These are phyloP conservation scores for Tringa solitaria DNA, from an alignment of 2,113 vertebrate species.

Conservation along the genomic window DNA sequence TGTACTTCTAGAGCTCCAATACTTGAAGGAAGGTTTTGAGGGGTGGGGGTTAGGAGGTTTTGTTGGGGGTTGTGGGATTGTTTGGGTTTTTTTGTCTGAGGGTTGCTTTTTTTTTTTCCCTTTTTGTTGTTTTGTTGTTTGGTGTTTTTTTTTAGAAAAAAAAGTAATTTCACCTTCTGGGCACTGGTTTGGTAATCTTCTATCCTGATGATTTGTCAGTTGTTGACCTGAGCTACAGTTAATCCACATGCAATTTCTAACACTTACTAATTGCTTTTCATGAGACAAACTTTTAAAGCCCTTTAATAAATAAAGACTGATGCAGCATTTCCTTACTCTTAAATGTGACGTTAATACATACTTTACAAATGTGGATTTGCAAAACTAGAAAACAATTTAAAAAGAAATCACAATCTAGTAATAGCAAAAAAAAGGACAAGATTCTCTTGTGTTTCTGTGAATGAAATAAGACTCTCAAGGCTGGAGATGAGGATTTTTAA, in stretches of 20 bases:
- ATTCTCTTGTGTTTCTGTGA: not conserved
- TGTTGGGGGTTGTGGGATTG: not conserved
- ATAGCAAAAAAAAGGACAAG: not conserved
- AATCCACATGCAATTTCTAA: not conserved
- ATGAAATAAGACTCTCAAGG: not conserved
- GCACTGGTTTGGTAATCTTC: not conserved
- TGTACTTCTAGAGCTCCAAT: not conserved
- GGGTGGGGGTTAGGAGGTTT: not conserved
- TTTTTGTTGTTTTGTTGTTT: not conserved
- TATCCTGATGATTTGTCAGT: not conserved
- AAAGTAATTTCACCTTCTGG: not conserved
- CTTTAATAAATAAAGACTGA: not conserved
- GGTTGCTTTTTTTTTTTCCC: no score
- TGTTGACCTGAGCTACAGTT: not conserved
- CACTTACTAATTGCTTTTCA: not conserved
- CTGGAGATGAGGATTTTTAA: not conserved
- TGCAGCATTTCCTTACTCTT: not conserved
- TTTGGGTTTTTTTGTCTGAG: not conserved
- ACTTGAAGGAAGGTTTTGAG: not conserved
- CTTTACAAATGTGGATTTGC: not conserved
- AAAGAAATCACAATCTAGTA: not conserved
- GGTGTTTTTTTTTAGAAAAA: not conserved
- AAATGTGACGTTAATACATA: not conserved
- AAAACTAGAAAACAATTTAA: not conserved
- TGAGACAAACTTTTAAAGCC: not conserved